These are phyloP conservation scores for Cavia porcellus DNA, from an alignment of 2,113 vertebrate genomes.

Conservation along the genomic window DNA sequence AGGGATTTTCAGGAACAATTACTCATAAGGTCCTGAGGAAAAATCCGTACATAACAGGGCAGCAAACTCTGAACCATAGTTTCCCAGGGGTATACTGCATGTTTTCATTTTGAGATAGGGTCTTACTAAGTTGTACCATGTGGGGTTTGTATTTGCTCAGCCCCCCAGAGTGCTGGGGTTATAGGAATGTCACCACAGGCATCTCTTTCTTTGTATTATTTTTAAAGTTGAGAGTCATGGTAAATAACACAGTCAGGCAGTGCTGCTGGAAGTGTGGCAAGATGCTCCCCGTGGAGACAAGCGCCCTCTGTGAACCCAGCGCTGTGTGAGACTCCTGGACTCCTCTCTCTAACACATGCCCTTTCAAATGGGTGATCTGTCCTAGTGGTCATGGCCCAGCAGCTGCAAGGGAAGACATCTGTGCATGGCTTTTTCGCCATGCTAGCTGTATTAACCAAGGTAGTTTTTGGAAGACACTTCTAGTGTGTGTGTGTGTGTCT, in stretches of 20 bases:
- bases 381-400: not conserved
- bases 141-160: not conserved
- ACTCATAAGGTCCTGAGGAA: not conserved
- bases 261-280: not conserved
- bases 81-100: not conserved
- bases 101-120: not conserved
- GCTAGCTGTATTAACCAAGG: not conserved
- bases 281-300: fast-evolving
- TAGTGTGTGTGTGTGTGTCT: not conserved
- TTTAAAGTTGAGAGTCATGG: not conserved
- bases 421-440: not conserved
- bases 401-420: not conserved
- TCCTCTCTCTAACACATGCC: not conserved
- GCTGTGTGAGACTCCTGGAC: fast-evolving
- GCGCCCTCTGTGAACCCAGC: not conserved
- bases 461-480: not conserved
- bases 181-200: not conserved
- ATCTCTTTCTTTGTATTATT: not conserved
- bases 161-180: not conserved
- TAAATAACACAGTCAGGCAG: not conserved
- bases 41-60: not conserved
- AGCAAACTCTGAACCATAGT: not conserved
- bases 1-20: not conserved
- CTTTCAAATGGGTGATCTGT: not conserved
- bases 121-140: not conserved